Percentiles rank a stretch among this genome's conserved stretches.
Evolutionary conservation across 2,888 invertebrate species (phyloP).

Genomic region (Meandrusa payeni): DNA sequence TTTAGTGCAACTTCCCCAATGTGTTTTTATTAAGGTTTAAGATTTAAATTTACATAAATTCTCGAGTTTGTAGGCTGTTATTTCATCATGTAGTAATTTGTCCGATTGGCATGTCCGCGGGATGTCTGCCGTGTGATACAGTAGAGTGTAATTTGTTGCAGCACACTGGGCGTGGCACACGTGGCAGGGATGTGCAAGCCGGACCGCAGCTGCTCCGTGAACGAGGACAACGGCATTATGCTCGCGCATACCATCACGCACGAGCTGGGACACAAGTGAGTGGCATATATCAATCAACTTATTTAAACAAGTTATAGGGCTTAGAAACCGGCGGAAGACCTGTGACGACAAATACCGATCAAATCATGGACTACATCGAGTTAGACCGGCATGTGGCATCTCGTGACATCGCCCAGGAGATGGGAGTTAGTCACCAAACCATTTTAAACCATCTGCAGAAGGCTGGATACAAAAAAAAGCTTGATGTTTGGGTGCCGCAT

Average conservation of each 20-base stretch:
- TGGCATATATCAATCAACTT: background rate
- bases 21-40: background rate
- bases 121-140: slow-evolving; percentile 6
- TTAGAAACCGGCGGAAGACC: no score
- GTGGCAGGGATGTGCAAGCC: slow-evolving; percentile 94
- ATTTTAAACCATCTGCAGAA: no score
- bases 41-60: background rate
- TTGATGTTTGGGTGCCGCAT: no score
- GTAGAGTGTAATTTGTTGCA: slow-evolving; percentile 47
- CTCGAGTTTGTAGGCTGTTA: background rate
- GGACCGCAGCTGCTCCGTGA: slow-evolving; percentile 92
- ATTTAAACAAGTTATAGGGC: no score
- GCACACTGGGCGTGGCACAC: slow-evolving; percentile 93
- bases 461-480: no score
- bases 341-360: no score
- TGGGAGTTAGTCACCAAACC: no score
- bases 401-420: no score
- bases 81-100: background rate
- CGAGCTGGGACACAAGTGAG: slow-evolving; percentile 95
- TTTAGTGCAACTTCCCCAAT: no score
- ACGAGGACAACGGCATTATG: slow-evolving; percentile 94
- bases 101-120: background rate
- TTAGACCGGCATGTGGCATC: no score
- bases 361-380: no score
- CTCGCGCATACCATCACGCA: slow-evolving; percentile 94